Conservation (phyloP, 2,113 vertebrate genomes). For the Neolamprologus modestus region DNA sequence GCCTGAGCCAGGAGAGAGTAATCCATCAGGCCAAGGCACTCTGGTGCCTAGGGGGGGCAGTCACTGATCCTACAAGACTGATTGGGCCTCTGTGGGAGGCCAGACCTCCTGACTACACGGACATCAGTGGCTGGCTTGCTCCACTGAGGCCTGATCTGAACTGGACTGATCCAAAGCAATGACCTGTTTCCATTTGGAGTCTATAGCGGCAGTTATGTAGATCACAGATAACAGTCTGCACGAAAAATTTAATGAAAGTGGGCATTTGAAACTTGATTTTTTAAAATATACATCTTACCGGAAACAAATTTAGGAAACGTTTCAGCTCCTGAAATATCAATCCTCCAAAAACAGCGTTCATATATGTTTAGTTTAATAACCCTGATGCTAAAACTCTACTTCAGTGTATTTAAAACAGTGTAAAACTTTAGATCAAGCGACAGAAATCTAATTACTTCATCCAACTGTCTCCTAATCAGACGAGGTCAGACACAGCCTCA, state of each 20-base stretch:
- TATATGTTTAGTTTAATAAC: not conserved
- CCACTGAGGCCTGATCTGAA: constrained; percentile 53
- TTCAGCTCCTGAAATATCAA: not conserved
- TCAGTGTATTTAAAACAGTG: not conserved
- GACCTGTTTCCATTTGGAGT: constrained; percentile 63
- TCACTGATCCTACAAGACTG: constrained; percentile 67
- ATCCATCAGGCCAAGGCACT: constrained; percentile 64
- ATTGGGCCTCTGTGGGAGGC: constrained; percentile 59
- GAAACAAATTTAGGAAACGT: not conserved
- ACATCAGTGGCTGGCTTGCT: constrained; percentile 62
- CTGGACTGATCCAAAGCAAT: constrained; percentile 45
- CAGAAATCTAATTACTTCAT: constrained; percentile 47
- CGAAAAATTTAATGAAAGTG: not conserved
- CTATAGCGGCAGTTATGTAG: constrained; percentile 17
- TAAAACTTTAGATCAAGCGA: constrained; percentile 17
- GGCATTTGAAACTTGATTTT: not conserved
- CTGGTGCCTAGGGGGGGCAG: constrained; percentile 42
- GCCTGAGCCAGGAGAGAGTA: constrained; percentile 55
- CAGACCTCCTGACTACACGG: constrained; percentile 51
- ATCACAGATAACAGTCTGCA: constrained; percentile 17
- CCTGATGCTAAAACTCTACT: not conserved
- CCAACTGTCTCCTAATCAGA: constrained; percentile 5
- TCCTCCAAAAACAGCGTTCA: not conserved
- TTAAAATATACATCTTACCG: not conserved
- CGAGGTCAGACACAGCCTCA: constrained; percentile 27